phyloP scores from a whole-genome alignment of 2,113 vertebrate genomes.

The Pithys albifrons region DNA sequence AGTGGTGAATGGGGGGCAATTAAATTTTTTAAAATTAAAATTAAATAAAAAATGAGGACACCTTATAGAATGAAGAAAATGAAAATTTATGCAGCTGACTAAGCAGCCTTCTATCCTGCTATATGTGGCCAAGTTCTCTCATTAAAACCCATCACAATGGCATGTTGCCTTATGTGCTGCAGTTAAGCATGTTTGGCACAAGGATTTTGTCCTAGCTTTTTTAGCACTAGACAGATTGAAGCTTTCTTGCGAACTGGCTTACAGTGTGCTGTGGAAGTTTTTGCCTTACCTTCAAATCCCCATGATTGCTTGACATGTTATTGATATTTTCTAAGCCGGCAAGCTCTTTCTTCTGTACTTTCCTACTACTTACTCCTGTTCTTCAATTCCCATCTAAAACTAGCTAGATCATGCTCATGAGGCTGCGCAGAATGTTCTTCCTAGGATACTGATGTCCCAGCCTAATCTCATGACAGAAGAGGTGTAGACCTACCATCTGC shows the following conservation, averaged over 20 bases:
- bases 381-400: background rate
- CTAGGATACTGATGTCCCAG: background rate
- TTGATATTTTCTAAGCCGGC: background rate
- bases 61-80: background rate
- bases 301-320: background rate
- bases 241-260: background rate
- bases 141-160: background rate
- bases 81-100: background rate
- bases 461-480: background rate
- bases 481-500: background rate
- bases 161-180: background rate
- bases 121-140: background rate
- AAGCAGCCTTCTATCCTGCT: background rate
- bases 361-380: background rate
- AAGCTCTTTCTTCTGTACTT: background rate
- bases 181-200: background rate
- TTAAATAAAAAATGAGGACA: background rate
- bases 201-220: background rate
- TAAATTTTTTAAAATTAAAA: background rate
- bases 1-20: background rate
- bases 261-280: background rate
- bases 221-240: background rate
- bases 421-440: background rate
- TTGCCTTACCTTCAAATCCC: background rate
- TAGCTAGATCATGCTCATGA: background rate